Conservation (phyloP, 2,888 invertebrate genomes). For the Zootermopsis nevadensis region DNA sequence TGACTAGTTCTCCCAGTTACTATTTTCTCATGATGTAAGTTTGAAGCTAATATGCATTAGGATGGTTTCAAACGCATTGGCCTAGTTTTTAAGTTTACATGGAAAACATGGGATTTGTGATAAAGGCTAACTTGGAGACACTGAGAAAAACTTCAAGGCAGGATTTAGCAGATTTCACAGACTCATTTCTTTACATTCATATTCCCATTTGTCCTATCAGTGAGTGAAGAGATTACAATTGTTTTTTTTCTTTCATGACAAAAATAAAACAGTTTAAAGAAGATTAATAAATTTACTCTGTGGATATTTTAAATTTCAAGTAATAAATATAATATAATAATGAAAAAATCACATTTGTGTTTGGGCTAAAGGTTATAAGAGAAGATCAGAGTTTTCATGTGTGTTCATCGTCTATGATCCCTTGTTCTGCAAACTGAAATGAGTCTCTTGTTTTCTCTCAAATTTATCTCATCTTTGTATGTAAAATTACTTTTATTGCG, state of each 20-base stretch:
- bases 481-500: too few relatives aligned
- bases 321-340: too few relatives aligned
- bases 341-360: too few relatives aligned
- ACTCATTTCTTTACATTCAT: neutral
- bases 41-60: slow-evolving; percentile 20
- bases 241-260: neutral
- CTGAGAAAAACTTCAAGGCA: slow-evolving; percentile 2
- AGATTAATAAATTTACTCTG: neutral
- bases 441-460: too few relatives aligned
- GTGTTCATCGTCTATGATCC: too few relatives aligned
- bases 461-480: too few relatives aligned
- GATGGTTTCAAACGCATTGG: neutral
- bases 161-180: neutral
- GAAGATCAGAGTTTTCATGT: too few relatives aligned
- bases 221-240: neutral
- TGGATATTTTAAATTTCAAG: neutral
- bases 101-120: neutral
- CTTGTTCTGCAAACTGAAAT: too few relatives aligned
- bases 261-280: neutral
- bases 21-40: slow-evolving; percentile 11
- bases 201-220: neutral
- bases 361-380: too few relatives aligned
- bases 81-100: slow-evolving; percentile 9
- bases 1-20: slow-evolving; percentile 45
- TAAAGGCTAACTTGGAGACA: neutral